Percentiles rank a stretch among this genome's conserved stretches.
These are phyloP conservation scores for Ylistrum balloti DNA, from an alignment of 1,140 invertebrate species.

Conservation along the genomic window DNA sequence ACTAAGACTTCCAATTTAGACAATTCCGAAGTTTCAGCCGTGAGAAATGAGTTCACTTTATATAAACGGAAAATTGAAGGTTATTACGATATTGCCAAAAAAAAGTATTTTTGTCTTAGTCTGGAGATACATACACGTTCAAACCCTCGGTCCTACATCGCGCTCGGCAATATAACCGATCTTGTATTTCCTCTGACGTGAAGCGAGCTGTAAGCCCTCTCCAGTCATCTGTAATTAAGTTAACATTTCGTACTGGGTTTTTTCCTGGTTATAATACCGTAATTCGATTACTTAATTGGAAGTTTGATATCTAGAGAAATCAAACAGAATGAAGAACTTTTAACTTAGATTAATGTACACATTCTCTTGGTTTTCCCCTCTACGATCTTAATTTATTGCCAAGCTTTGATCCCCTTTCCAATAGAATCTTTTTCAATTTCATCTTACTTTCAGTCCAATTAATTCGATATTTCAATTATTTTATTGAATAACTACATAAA, in stretches of 20 bases:
- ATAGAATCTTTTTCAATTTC: slow-evolving; percentile 3
- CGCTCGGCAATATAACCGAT: no score
- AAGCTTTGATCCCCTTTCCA: neutral
- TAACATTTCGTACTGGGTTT: neutral
- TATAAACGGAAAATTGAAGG: no score
- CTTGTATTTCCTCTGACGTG: neutral
- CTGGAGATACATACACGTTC: no score
- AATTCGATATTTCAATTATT: slow-evolving; percentile 36
- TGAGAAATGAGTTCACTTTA: no score
- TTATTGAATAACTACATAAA: neutral
- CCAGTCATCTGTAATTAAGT: neutral
- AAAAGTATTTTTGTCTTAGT: no score
- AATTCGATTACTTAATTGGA: slow-evolving; percentile 15
- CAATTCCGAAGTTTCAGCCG: no score
- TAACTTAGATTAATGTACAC: neutral
- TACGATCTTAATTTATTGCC: slow-evolving; percentile 3
- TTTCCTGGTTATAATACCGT: neutral
- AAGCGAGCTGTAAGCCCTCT: neutral
- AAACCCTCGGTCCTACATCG: no score
- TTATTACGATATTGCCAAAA: no score
- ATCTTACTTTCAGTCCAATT: slow-evolving; percentile 18
- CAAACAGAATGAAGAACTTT: neutral
- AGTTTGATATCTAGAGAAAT: slow-evolving; percentile 15
- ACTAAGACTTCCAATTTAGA: no score
- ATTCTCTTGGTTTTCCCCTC: neutral